Conservation (phyloP, 2,888 invertebrate genomes). For the Mesorhabditis sp. region DNA sequence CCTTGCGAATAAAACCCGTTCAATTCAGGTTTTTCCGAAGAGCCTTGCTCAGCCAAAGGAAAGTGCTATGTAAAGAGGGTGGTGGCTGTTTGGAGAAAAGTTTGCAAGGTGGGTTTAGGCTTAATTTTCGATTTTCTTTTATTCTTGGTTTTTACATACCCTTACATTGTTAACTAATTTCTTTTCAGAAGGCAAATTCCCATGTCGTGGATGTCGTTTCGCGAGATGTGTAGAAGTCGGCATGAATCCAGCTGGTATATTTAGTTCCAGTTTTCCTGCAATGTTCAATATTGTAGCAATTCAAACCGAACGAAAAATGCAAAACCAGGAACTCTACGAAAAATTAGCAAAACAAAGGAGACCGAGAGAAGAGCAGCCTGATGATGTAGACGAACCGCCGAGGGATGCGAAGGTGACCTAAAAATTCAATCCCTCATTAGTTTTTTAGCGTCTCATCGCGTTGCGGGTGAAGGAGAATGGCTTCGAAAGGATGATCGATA, state of each 20-base stretch:
- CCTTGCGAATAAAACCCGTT: neutral
- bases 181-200: conserved; percentile 25
- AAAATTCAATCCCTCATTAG: too few relatives aligned
- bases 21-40: conserved; percentile 20
- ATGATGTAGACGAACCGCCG: neutral
- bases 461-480: conserved; percentile 10
- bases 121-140: neutral
- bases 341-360: neutral
- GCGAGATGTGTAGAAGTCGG: conserved; percentile 33
- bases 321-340: neutral
- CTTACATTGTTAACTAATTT: too few relatives aligned
- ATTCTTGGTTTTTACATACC: too few relatives aligned
- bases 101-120: conserved; percentile 9
- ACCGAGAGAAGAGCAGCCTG: neutral
- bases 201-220: conserved; percentile 32
- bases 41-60: conserved; percentile 22
- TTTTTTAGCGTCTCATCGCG: neutral
- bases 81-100: conserved; percentile 33
- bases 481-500: conserved; percentile 25
- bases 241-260: conserved; percentile 30
- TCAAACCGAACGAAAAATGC: neutral
- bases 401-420: neutral
- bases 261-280: conserved; percentile 9
- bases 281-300: neutral
- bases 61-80: conserved; percentile 22